Base-by-base conservation (phyloP, 2,888 invertebrate species). In the Acleris emargana region DNA sequence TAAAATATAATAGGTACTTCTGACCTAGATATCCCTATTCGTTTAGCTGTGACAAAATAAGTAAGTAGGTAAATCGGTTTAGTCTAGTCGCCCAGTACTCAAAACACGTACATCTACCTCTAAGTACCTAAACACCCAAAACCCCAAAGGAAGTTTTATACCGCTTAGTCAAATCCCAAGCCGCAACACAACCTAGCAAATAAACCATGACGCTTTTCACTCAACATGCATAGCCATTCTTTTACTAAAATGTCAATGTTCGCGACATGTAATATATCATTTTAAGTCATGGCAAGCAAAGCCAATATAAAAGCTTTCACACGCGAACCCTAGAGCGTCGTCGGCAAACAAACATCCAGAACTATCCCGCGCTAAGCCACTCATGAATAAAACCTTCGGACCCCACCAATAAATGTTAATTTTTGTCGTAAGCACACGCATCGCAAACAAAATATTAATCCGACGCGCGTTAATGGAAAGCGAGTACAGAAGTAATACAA, bases 371-470 rank as follows among this genome's bases (percentile, higher is more conserved):
- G 83, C 78, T 90, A 89, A 89, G 90, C 88, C 85, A 86, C 89
- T 90, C 90, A 90, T 91, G 91, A 91, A 91, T 91, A 91, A 89
- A 89, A 88, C 87, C 87, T 86, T 87, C 84, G 83, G 87, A 87
- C 90, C 91, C 89, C 84, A 86, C 83, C 88, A 83, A 91, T 91
- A 91, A 91, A 92, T 91, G 91, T 89, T 90, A 91, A 91, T 91
- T 92, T 89, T 89, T 83, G 87, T 89, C 88, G 87, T 82, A 84
- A 87, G 83, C 88, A 80, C 87, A 88, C 87, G 87, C 88, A 86
- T 87, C 81, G 88, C 88, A 88, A 91, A 89, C 90, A 89, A 86
- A 91, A 91, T 91, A 90, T 91, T 91, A 92, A 91, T 91, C 90
- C 88, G 79, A 74, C 79, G 82, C 80, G 88, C 89, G 90, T 86